Evolutionary conservation across 2,888 invertebrate species (phyloP).

Genomic region (Drosophila mercatorum): DNA sequence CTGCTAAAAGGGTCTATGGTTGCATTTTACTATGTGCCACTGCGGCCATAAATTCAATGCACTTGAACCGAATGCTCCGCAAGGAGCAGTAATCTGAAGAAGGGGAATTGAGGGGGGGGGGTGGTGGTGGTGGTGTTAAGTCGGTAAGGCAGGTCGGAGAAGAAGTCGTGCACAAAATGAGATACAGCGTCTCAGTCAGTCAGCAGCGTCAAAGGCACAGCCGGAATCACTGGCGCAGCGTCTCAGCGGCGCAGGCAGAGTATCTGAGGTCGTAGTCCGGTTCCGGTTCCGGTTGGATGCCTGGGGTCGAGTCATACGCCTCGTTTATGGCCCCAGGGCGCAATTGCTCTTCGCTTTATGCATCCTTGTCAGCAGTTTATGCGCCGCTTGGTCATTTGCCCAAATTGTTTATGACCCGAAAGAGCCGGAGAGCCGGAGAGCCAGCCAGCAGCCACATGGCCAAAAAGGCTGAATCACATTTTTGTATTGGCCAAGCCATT

Average conservation of each 20-base stretch:
- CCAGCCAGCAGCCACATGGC: constrained; percentile 11
- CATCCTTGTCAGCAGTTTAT: constrained; percentile 64
- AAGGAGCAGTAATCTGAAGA: not conserved
- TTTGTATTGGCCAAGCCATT: constrained; percentile 36
- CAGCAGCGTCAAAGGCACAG: not conserved
- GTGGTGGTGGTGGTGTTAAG: too few species aligned
- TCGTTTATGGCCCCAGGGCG: constrained; percentile 38
- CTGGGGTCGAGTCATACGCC: constrained; percentile 13
- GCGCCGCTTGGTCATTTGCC: constrained; percentile 49
- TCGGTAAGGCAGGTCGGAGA: not conserved
- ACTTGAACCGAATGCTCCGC: constrained; percentile 37
- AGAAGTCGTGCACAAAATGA: not conserved
- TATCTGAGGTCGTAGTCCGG: not conserved
- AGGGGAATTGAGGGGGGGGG: not conserved
- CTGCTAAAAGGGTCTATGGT: constrained; percentile 1
- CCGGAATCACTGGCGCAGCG: too few species aligned
- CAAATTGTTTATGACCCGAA: constrained; percentile 65
- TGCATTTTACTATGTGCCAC: constrained; percentile 6
- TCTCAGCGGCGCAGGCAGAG: not conserved
- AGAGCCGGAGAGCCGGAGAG: not conserved
- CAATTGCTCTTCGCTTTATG: constrained; percentile 32
- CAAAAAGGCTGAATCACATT: constrained; percentile 16
- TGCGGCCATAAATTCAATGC: constrained; percentile 49
- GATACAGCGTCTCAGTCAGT: not conserved
- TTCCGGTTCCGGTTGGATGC: not conserved